phyloP scores from a whole-genome alignment of 2,113 vertebrate species.

The Abramis brama region DNA sequence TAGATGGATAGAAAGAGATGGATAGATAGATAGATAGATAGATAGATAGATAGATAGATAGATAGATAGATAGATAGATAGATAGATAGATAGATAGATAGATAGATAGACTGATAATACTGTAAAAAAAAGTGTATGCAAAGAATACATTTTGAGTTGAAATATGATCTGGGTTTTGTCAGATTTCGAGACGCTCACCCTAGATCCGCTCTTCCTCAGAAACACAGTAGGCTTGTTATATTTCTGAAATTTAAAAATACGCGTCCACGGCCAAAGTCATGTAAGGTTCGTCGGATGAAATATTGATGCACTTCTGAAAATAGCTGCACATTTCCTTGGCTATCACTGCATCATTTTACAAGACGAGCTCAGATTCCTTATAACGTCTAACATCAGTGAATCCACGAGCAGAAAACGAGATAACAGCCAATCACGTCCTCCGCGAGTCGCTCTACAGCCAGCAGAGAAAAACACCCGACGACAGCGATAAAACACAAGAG shows the following conservation, averaged over 20 bases:
- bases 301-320: constrained; percentile 51
- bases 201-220: not conserved
- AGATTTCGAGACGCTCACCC: not conserved
- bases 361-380: not conserved
- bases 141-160: not conserved
- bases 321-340: constrained; percentile 41
- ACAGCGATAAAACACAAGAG: not conserved
- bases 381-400: not conserved
- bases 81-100: no score
- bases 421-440: not conserved
- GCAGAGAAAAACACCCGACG: constrained; percentile 18
- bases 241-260: not conserved
- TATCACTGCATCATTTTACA: constrained; percentile 8
- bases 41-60: no score
- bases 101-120: no score
- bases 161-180: not conserved
- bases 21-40: no score
- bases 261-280: not conserved
- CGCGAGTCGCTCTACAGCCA: not conserved
- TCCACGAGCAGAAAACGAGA: not conserved
- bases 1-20: no score
- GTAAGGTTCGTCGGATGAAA: constrained; percentile 20
- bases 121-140: not conserved
- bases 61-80: no score
- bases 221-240: not conserved